Conservation (phyloP, 2,888 invertebrate genomes). For the Stenichneumon culpator region DNA sequence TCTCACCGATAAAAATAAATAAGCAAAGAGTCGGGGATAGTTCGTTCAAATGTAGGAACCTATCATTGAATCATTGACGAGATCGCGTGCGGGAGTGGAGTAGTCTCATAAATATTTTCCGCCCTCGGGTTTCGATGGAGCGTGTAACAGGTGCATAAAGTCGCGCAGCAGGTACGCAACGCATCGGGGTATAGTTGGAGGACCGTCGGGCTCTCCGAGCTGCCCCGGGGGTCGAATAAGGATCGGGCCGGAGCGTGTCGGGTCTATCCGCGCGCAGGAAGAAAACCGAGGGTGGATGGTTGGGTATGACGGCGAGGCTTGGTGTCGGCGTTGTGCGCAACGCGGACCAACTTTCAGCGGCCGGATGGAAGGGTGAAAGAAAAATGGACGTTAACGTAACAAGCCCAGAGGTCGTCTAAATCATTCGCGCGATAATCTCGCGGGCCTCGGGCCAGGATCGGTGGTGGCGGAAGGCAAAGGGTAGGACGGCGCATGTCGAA, state of each 20-base stretch:
- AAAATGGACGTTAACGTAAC: constrained; percentile 64
- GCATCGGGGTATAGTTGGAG: neutral
- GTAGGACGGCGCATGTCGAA: constrained; percentile 47
- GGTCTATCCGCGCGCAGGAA: constrained; percentile 5
- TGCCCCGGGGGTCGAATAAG: constrained; percentile 65
- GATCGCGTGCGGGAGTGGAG: neutral
- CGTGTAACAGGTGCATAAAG: constrained; percentile 63
- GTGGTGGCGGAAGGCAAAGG: constrained; percentile 54
- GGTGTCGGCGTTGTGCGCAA: neutral
- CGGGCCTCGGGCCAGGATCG: constrained; percentile 47
- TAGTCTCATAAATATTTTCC: constrained; percentile 36
- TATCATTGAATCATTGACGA: constrained; percentile 18
- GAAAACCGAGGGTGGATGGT: neutral
- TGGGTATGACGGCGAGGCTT: neutral
- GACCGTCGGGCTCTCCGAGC: constrained; percentile 33
- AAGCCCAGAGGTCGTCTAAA: constrained; percentile 70
- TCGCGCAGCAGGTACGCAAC: constrained; percentile 44
- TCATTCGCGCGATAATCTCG: constrained; percentile 74
- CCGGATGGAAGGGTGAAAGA: constrained; percentile 38
- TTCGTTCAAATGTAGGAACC: neutral
- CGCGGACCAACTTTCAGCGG: neutral
- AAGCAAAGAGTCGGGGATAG: neutral
- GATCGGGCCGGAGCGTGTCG: constrained; percentile 18
- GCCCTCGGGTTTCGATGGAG: constrained; percentile 30
- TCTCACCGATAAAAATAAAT: constrained; percentile 37